These are phyloP conservation scores for Hydropotes inermis DNA, from an alignment of 2,113 vertebrate genomes.

Conservation along the genomic window DNA sequence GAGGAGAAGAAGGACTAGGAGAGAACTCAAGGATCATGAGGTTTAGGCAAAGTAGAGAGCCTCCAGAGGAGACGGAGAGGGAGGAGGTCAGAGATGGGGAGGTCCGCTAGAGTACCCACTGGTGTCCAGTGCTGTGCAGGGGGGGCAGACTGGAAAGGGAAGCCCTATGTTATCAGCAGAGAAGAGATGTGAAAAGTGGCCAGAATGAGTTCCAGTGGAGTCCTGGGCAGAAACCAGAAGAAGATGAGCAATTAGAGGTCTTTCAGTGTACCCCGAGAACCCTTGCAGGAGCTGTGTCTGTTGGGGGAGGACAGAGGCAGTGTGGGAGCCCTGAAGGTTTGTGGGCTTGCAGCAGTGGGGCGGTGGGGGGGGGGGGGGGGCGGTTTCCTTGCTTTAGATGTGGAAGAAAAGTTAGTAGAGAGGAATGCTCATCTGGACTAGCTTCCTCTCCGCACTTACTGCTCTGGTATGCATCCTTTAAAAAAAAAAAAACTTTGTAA, in stretches of 20 bases:
- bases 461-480: neutral
- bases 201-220: neutral
- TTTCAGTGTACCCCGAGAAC: neutral
- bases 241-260: neutral
- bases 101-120: neutral
- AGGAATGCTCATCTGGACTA: neutral
- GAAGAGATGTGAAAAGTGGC: neutral
- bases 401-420: neutral
- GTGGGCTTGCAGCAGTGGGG: neutral
- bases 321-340: neutral
- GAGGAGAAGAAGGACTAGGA: neutral
- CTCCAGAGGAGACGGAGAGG: neutral
- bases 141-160: neutral
- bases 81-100: neutral
- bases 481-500: neutral
- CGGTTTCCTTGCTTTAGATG: neutral
- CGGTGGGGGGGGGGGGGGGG: fast-evolving
- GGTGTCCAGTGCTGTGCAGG: neutral
- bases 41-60: neutral
- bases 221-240: neutral
- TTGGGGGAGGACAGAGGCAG: too few relatives aligned
- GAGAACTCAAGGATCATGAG: neutral
- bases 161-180: neutral
- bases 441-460: neutral
- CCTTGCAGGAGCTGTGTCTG: neutral